A percentile compares a stretch with the other conserved stretches of the same genome.
Evolutionary conservation across 2,888 invertebrate species (phyloP).

Genomic region (Eugnorisma glareosa): DNA sequence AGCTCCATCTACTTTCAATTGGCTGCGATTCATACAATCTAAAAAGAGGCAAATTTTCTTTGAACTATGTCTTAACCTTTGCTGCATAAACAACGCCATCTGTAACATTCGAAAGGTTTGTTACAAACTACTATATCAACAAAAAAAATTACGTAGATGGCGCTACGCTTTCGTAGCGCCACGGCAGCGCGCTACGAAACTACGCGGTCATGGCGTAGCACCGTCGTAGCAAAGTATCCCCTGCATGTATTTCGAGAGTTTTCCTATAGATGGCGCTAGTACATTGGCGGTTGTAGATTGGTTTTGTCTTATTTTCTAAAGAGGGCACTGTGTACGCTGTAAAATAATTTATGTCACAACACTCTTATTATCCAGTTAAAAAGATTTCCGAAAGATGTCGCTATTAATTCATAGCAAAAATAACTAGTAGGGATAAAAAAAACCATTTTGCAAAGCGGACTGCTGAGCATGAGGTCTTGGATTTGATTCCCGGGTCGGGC

Average conservation of each 20-base stretch:
- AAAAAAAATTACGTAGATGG: constrained; percentile 22
- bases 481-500: too few relatives aligned
- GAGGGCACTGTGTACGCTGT: neutral
- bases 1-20: constrained; percentile 24
- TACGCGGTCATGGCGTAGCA: constrained; percentile 52
- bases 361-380: neutral
- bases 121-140: neutral
- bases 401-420: neutral
- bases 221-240: neutral
- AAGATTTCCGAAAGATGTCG: constrained; percentile 19
- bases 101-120: neutral
- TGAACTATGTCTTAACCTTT: too few relatives aligned
- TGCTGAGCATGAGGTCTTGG: too few relatives aligned
- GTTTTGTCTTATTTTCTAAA: neutral
- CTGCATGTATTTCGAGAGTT: neutral
- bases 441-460: too few relatives aligned
- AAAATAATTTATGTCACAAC: neutral
- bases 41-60: too few relatives aligned
- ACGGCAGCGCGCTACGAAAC: constrained; percentile 38
- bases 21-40: neutral
- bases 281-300: rapidly evolving
- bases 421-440: neutral
- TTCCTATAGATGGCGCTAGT: constrained; percentile 41
- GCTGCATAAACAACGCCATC: constrained; percentile 4
- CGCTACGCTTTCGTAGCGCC: constrained; percentile 43